A percentile compares a stretch with the other conserved stretches of the same genome.
phyloP scores from a whole-genome alignment of 2,113 vertebrate genomes.

The Notechis scutatus region DNA sequence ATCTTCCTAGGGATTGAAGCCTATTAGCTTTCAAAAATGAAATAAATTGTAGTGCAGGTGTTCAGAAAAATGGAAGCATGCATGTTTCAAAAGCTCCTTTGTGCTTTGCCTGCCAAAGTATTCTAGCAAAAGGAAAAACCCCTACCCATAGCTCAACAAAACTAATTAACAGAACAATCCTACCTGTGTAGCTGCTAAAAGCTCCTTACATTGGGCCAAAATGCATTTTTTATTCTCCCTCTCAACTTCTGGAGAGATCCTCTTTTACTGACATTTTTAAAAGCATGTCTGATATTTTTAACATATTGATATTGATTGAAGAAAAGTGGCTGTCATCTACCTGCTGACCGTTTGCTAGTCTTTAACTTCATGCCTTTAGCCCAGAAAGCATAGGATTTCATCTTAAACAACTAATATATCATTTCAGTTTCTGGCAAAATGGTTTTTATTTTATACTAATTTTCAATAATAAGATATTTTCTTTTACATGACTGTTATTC shows the following conservation, averaged over 20 bases:
- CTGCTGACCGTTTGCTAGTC: not conserved
- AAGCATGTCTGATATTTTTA: not conserved
- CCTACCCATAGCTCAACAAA: not conserved
- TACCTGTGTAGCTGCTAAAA: not conserved
- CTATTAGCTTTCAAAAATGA: slow-evolving; percentile 1
- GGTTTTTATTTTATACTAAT: not conserved
- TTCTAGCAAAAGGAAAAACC: not conserved
- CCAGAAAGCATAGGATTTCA: not conserved
- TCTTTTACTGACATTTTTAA: not conserved
- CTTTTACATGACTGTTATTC: not conserved
- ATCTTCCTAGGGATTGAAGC: not conserved
- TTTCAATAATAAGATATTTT: not conserved
- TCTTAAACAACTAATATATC: not conserved
- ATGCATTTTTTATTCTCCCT: not conserved
- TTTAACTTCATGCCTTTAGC: not conserved
- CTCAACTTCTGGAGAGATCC: not conserved
- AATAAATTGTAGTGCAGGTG: not conserved
- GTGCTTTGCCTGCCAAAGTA: not conserved
- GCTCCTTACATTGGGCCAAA: not conserved
- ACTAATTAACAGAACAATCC: not conserved
- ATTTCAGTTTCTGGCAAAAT: not conserved
- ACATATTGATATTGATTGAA: not conserved
- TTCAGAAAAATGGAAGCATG: not conserved
- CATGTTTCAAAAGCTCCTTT: not conserved
- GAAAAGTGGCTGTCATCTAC: not conserved